Conservation (phyloP, 2,113 vertebrate species). For the Pseudopipra pipra region DNA sequence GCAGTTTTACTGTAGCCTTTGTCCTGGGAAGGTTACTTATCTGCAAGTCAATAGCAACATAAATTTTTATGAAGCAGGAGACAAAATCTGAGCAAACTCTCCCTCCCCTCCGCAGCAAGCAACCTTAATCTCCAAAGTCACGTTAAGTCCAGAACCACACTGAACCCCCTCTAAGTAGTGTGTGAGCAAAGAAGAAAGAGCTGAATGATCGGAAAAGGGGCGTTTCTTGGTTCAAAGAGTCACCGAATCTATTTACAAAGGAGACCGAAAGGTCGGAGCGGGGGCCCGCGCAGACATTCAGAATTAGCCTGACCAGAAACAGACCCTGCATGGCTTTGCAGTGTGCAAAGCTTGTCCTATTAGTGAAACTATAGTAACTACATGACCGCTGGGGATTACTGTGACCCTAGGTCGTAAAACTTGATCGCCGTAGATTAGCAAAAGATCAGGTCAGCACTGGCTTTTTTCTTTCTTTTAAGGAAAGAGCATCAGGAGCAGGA, state of each 20-base stretch:
- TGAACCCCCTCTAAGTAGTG: not conserved
- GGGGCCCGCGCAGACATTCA: not conserved
- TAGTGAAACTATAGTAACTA: slow-evolving; percentile 60
- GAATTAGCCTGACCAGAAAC: not conserved
- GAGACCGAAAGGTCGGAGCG: not conserved
- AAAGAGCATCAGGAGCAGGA: not conserved
- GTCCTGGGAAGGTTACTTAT: not conserved
- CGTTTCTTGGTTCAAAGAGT: slow-evolving; percentile 32
- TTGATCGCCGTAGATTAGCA: slow-evolving; percentile 37
- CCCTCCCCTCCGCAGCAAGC: not conserved
- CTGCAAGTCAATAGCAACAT: not conserved
- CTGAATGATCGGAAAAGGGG: not conserved
- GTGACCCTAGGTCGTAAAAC: slow-evolving; percentile 44
- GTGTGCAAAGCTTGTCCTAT: slow-evolving; percentile 4
- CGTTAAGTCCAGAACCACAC: not conserved
- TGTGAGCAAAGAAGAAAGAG: not conserved
- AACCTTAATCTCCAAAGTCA: not conserved
- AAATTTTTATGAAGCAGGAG: not conserved
- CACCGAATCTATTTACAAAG: not conserved
- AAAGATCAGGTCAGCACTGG: not conserved
- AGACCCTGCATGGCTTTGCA: not conserved
- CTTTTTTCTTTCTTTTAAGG: not conserved
- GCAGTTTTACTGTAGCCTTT: slow-evolving; percentile 8
- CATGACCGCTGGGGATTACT: slow-evolving; percentile 46
- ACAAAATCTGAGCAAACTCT: not conserved